Percentiles rank a stretch among this genome's conserved stretches.
Evolutionary conservation across 2,113 vertebrate species (phyloP).

Genomic region (Daubentonia madagascariensis): DNA sequence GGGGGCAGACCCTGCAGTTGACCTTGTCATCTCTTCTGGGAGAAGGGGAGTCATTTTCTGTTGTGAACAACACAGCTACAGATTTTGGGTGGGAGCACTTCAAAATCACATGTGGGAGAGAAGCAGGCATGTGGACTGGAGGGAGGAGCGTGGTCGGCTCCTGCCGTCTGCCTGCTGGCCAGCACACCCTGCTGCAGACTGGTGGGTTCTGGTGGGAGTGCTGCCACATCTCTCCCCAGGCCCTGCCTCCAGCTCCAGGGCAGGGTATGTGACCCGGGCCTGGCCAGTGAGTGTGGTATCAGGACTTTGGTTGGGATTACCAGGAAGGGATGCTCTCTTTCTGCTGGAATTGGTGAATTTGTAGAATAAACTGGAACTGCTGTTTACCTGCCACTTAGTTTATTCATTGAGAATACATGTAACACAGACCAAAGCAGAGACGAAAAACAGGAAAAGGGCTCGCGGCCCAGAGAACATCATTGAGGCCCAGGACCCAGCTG

Average conservation of each 20-base stretch:
- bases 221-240: fast-evolving
- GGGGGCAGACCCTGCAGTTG: not conserved
- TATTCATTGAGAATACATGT: not conserved
- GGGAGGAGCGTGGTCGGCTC: not conserved
- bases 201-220: fast-evolving
- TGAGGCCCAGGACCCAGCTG: not conserved
- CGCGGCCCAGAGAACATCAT: fast-evolving
- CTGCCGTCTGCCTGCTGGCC: too few relatives aligned
- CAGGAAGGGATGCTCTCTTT: not conserved
- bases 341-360: too few relatives aligned
- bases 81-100: not conserved
- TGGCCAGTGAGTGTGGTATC: fast-evolving
- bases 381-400: not conserved
- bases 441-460: not conserved
- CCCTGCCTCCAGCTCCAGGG: not conserved
- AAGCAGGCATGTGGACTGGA: fast-evolving
- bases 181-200: fast-evolving
- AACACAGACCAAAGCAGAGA: not conserved
- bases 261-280: fast-evolving
- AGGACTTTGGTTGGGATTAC: not conserved
- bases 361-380: not conserved
- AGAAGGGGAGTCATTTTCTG: not conserved
- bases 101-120: not conserved
- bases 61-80: not conserved
- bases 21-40: too few relatives aligned